A percentile compares a stretch with the other conserved stretches of the same genome.
Evolutionary conservation across 1,140 invertebrate species (phyloP).

Genomic region (Drosophila triauraria): DNA sequence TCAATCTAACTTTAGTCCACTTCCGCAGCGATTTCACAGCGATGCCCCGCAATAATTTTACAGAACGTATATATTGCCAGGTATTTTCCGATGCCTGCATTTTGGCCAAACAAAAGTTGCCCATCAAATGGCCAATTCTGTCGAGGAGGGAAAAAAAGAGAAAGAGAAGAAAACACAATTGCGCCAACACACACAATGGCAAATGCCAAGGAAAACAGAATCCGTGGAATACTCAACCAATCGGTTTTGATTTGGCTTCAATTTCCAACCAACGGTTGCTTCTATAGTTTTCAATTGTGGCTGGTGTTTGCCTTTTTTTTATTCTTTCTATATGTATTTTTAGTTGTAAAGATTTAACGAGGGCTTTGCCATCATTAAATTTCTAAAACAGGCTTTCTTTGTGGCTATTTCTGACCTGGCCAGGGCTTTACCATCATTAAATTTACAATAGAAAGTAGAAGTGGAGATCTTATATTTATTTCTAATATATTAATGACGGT

Average conservation of each 20-base stretch:
- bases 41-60: constrained; percentile 12
- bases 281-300: constrained; percentile 10
- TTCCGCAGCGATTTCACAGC: constrained; percentile 25
- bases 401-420: too few relatives aligned
- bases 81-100: constrained; percentile 24
- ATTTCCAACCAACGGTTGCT: constrained; percentile 14
- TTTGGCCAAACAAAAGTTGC: constrained; percentile 34
- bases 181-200: constrained; percentile 28
- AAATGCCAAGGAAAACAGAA: constrained; percentile 27
- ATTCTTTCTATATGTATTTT: not conserved
- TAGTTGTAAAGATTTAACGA: not conserved
- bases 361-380: not conserved
- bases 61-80: constrained; percentile 4
- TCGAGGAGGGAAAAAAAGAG: not conserved
- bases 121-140: constrained; percentile 31
- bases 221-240: constrained; percentile 5
- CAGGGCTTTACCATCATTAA: not conserved
- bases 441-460: not conserved
- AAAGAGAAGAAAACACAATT: constrained; percentile 15
- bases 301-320: not conserved
- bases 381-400: not conserved
- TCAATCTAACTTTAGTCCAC: constrained; percentile 45
- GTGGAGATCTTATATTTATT: not conserved
- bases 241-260: constrained; percentile 40
- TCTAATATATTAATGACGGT: not conserved